Base-by-base conservation (phyloP, 1,140 invertebrate species). In the Pseudachorutes palmiensis region DNA sequence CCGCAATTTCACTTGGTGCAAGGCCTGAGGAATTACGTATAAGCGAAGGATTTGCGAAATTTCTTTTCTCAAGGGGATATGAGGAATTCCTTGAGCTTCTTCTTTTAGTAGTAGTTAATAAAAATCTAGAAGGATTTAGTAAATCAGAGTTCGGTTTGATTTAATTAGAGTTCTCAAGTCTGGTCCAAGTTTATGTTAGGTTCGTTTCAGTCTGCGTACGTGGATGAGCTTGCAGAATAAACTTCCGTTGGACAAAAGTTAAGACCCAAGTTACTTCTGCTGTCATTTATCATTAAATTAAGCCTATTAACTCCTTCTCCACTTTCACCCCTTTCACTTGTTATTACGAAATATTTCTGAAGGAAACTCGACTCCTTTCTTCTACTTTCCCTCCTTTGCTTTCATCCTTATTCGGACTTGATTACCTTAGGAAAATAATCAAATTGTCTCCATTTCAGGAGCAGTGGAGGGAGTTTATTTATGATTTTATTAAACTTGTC, bases 231-330 rank as follows among this genome's bases (percentile, higher is more conserved):
- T 28, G 12, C 5, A 24, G 19, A 57, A 57, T 2, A 14, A 61
- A 9, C 22, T 30, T 61, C 5, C 5, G 51, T 12, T 14, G 58
- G 31, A 33, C 31, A 33, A 19, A 31, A 31, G 5, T 33, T 62
- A 26, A 62, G 36, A 5, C 26, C 61, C n/a, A 33, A 24, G 5
- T 61, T 61, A 16, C 12, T 19, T 16, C 19, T 14, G 28, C 49
- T 67, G 66, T 67, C 66, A 60, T 67, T 67, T 67, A 67, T 67
- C 66, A 67, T 67, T 64, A 63, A 67, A 67, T 67, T 67, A 67
- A 67, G 60, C 66, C 61, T 64, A 67, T 67, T 67, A 67, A 64
- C 60, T 45, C 61, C 32, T 67, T 64, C 41, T 16, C 29, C 28
- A 14, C 12, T 28, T 30, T 60, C 29, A 28, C 24, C 58, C 28